phyloP scores from a whole-genome alignment of 1,140 invertebrate genomes.

The Metaphire vulgaris region DNA sequence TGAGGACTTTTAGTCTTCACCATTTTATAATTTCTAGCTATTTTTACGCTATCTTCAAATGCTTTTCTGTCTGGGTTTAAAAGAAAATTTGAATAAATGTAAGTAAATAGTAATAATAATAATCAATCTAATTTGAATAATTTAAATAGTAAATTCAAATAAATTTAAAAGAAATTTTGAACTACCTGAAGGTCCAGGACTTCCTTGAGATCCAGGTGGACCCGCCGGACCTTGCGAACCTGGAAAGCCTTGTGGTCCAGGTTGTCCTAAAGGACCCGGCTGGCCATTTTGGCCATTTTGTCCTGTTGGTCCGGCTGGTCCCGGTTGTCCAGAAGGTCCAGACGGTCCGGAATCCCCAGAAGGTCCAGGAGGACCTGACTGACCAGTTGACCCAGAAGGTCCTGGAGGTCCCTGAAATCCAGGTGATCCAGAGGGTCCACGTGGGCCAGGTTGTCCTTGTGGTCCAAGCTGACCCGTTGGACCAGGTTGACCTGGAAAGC shows the following conservation, averaged over 20 bases:
- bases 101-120: no score
- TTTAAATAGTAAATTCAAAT: no score
- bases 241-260: background rate
- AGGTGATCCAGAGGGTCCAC: background rate
- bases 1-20: no score
- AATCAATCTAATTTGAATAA: no score
- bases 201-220: constrained; percentile 8
- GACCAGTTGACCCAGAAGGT: background rate
- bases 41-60: background rate
- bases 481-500: background rate
- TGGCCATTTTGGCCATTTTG: no score
- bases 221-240: constrained; percentile 13
- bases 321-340: background rate
- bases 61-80: background rate
- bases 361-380: background rate
- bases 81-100: no score
- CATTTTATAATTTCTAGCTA: constrained; percentile 5
- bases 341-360: background rate
- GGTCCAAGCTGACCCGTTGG: background rate
- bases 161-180: no score
- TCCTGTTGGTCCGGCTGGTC: background rate
- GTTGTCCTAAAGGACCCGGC: constrained; percentile 14
- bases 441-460: background rate
- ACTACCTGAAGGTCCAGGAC: constrained; percentile 28
- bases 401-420: background rate